Conservation (phyloP, 2,797 vertebrate species). For the Megaceryle alcyon region DNA sequence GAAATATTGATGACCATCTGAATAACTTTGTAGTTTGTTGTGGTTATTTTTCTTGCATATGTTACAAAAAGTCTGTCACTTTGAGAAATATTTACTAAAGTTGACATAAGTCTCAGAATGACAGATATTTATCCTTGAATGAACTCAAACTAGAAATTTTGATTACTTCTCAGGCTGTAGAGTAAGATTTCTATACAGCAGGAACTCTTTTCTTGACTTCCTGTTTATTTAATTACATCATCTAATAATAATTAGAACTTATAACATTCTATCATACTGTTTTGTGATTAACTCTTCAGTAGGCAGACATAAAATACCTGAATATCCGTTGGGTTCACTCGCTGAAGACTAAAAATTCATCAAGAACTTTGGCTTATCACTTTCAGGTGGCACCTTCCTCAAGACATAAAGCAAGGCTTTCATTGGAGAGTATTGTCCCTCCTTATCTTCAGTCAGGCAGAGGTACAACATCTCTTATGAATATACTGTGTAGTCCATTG, state of each 20-base stretch:
- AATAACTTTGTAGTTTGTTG: neutral
- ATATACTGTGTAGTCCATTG: too few relatives aligned
- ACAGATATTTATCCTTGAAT: neutral
- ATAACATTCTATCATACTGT: neutral
- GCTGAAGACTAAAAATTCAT: neutral
- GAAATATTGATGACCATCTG: neutral
- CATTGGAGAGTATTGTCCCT: neutral
- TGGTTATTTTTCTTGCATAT: accelerated
- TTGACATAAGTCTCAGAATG: neutral
- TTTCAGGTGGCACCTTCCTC: neutral
- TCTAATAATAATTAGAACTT: neutral
- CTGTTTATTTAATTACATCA: neutral
- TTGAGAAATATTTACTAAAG: neutral
- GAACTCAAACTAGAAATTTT: neutral
- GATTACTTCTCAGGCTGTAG: neutral
- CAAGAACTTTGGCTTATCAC: neutral
- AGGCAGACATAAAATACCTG: neutral
- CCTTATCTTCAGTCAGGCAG: neutral
- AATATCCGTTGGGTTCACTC: neutral
- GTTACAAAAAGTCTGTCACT: neutral
- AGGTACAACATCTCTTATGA: neutral
- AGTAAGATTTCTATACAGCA: neutral
- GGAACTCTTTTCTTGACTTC: neutral
- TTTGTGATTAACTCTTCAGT: neutral
- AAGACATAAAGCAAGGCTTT: neutral